phyloP scores from a whole-genome alignment of 2,113 vertebrate species.

The Paratilapia polleni region DNA sequence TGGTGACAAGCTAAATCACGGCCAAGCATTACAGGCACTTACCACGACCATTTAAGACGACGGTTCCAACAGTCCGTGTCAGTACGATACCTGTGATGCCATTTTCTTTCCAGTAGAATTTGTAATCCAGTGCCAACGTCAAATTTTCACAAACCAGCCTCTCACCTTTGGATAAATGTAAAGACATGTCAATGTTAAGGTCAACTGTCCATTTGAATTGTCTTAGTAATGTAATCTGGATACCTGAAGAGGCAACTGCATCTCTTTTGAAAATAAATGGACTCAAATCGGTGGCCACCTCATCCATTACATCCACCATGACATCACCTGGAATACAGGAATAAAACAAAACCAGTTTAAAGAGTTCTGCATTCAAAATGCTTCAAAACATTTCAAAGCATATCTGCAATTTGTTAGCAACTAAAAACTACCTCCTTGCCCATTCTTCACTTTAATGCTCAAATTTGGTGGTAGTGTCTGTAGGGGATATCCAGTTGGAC shows the following conservation, averaged over 20 bases:
- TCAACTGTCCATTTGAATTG: neutral
- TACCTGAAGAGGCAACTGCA: conserved; percentile 35
- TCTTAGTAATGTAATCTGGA: neutral
- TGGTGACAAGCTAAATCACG: neutral
- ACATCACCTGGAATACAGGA: conserved; percentile 65
- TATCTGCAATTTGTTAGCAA: neutral
- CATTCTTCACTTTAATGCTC: conserved; percentile 68
- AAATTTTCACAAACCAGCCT: conserved; percentile 77
- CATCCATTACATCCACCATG: conserved; percentile 67
- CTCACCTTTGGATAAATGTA: conserved; percentile 24
- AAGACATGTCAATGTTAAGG: neutral
- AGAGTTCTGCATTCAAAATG: neutral
- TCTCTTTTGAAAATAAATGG: conserved; percentile 56
- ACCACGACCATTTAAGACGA: conserved; percentile 73
- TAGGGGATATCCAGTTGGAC: conserved; percentile 70
- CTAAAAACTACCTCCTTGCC: conserved; percentile 71
- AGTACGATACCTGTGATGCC: conserved; percentile 81
- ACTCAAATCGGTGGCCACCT: conserved; percentile 51
- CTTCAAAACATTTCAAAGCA: neutral
- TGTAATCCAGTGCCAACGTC: conserved; percentile 86
- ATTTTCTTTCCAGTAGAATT: conserved; percentile 84
- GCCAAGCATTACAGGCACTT: conserved; percentile 1
- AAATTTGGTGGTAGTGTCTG: conserved; percentile 50
- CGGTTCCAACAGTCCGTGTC: conserved; percentile 71
- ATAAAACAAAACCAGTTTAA: neutral